Evolutionary conservation across 30 jellyfish, hydroid and myxozoan species (phyloP), one percentile per base, ranked within the genome.

Genomic region (Phacellophora camtschatica): DNA sequence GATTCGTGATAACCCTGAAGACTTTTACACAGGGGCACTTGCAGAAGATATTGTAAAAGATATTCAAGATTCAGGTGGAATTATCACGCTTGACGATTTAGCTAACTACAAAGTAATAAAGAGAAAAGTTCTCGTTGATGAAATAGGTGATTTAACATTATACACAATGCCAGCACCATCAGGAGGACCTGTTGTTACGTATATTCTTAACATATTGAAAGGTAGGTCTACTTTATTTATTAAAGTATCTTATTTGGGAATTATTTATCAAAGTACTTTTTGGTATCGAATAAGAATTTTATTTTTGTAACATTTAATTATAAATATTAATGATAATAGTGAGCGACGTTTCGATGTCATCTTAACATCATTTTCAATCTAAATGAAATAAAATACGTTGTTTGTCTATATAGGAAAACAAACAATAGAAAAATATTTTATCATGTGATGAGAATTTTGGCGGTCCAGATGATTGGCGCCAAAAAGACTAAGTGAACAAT

Each of bases 31-130:
- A 6, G 99, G 99, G 13, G 85, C 97, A 50, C 88, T 95, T 41
- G 99, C 99, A 7, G 98, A 88, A 66, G 96, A 86, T 54, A 84
- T 95, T 61, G 99, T 95, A 0, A 85, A 95, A 80, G 99, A 95
- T 42, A 95, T 95, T 29, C 96, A 85, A 78, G 98, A 89, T 75
- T 97, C 95, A 7, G 99, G 99, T 12, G 97, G 99, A 16, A 95
- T 95, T 18, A 73, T 87, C 9, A 85, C 97, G 1, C 64, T 95
- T 33, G 99, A 95, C 37, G 99, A 95, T 51, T 42, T 95, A 55
- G 99, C 97, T 19, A 95, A 95, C 74, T 95, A 88, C 78, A 95
- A 95, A 74, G 96, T 89, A 18, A 68, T 81, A 32, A 71, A 83
- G 28, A 54, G 97, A 48, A 95, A 95, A 66, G 97, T 81, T 15